Evolutionary conservation across 2,113 vertebrate species (phyloP).

Genomic region (Heterocephalus glaber): DNA sequence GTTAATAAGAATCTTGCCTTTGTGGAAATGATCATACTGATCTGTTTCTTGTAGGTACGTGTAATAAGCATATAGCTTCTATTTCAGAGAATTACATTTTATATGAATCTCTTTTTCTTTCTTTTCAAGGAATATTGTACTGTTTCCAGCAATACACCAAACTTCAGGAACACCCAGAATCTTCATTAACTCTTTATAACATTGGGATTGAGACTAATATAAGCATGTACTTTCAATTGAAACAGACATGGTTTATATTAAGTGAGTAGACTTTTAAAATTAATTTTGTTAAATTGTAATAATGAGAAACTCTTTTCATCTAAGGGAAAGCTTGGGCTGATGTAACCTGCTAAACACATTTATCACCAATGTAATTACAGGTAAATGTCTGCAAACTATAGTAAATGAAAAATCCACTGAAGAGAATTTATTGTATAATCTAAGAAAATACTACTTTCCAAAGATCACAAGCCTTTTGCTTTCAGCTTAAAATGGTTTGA

Average conservation of each 20-base stretch:
- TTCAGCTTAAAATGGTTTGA: conserved; percentile 46
- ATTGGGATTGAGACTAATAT: conserved; percentile 94
- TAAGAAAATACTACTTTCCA: background rate
- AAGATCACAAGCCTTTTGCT: background rate
- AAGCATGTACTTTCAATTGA: conserved; percentile 91
- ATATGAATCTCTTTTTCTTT: conserved; percentile 55
- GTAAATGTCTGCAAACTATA: background rate
- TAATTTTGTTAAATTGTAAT: conserved; percentile 49
- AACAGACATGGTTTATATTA: conserved; percentile 95
- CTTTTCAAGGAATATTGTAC: conserved; percentile 92
- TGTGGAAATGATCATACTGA: conserved; percentile 7
- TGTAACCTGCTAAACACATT: background rate
- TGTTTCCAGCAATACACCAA: conserved; percentile 91
- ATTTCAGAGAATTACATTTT: conserved; percentile 34
- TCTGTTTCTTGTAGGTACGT: background rate
- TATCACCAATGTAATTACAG: background rate
- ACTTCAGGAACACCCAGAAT: conserved; percentile 86
- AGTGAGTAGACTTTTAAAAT: conserved; percentile 88
- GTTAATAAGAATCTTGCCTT: background rate
- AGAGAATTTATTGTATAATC: background rate
- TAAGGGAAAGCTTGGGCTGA: background rate
- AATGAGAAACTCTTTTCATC: background rate
- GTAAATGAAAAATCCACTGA: conserved; percentile 11
- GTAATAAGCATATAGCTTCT: background rate
- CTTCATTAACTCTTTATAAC: conserved; percentile 89